These are phyloP conservation scores for Salvelinus namaycush DNA, from an alignment of 2,113 vertebrate species.

Conservation along the genomic window DNA sequence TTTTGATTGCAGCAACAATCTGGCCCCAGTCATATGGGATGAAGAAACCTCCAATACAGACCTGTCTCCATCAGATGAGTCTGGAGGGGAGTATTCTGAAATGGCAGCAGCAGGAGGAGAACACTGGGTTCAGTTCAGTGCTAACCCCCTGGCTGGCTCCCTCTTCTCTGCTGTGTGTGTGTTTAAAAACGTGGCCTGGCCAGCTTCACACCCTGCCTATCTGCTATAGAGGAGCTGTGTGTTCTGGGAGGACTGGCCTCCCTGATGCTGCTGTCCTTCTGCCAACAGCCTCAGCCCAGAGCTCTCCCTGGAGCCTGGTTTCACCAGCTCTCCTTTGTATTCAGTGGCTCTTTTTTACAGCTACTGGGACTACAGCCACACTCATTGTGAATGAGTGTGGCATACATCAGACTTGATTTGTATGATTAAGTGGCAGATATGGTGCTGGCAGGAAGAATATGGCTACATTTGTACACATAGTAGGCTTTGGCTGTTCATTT, in stretches of 20 bases:
- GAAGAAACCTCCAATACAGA: neutral
- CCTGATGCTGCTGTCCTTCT: neutral
- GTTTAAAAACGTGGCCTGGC: conserved; percentile 37
- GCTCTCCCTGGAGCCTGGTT: neutral
- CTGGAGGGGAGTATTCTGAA: neutral
- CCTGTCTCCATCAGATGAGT: neutral
- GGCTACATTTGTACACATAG: neutral
- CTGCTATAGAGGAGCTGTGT: conserved; percentile 31
- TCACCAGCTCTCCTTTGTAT: neutral
- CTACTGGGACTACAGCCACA: neutral
- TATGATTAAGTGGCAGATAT: too few species aligned
- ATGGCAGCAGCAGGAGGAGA: too few species aligned
- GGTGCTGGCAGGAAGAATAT: neutral
- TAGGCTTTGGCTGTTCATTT: too few species aligned
- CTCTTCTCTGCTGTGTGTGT: neutral
- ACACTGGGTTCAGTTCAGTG: too few species aligned
- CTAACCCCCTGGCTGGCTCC: neutral
- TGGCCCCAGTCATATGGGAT: neutral
- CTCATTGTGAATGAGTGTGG: neutral
- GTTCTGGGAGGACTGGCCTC: neutral
- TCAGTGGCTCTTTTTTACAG: neutral
- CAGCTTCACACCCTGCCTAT: conserved; percentile 5
- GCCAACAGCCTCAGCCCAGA: neutral
- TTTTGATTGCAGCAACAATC: neutral
- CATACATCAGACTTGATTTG: neutral